Base-by-base conservation (phyloP, 1,140 invertebrate genomes). In the Sminthurinus signatus region DNA sequence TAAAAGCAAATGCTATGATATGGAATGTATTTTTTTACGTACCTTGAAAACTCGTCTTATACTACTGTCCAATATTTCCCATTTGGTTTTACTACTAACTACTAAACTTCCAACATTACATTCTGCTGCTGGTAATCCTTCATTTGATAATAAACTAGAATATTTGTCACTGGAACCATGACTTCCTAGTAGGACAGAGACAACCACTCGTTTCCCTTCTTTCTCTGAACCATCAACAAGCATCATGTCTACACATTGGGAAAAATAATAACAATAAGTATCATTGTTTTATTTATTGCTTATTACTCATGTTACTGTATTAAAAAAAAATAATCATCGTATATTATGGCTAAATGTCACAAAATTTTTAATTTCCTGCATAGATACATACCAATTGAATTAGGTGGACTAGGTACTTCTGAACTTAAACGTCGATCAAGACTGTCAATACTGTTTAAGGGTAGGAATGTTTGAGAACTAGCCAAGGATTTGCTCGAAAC, bases 31-130 rank as follows among this genome's bases (percentile, higher is more conserved):
- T 39, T 46, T 17, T 10, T 10, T 46, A 14, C 44, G 4, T 23
- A 82, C 83, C 76, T 96, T 96, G 74, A 98, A 96, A 62, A 90
- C 86, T 75, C 91, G 86, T 73, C 90, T 82, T 51, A 98, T 87
- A 63, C 89, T 86, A 69, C 88, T 88, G 75, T 98, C 95, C 65
- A 98, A 79, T 71, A 91, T 87, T 74, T 92, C 89, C 96, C 96
- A 98, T 32, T 88, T 92, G 0, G 91, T 95, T 76, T 95, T 94
- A 32, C 89, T 88, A 70, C 89, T 91, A 50, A 97, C 89, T 73
- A 86, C 88, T 2, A 95, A 86, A 67, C 83, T 88, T 4, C 93
- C 93, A 74, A 98, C 92, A 3, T 88, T 80, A 56, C 82, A 79
- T 72, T 80, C 78, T 29, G 75, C 67, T 78, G 81, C 73, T 78